Percentiles rank a stretch among this genome's conserved stretches.
Evolutionary conservation across 2,888 invertebrate species (phyloP).

Genomic region (Tridacna gigas): DNA sequence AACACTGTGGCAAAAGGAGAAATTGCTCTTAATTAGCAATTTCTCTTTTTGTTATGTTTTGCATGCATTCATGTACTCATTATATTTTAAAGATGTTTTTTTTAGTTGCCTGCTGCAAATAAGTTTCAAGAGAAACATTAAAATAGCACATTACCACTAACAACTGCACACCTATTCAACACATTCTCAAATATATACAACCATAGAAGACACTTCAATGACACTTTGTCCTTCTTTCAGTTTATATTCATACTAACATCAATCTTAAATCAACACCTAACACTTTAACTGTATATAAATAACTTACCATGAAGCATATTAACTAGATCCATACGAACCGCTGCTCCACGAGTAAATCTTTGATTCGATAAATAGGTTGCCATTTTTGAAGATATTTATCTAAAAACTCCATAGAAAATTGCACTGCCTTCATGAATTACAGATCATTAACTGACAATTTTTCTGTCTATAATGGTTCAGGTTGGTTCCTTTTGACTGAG

Average conservation of each 20-base stretch:
- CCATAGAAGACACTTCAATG: too few relatives aligned
- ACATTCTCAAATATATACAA: too few relatives aligned
- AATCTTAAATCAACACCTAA: too few relatives aligned
- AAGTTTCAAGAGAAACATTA: too few relatives aligned
- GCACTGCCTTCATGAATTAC: neutral
- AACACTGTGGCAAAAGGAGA: neutral
- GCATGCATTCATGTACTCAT: too few relatives aligned
- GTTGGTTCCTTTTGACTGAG: constrained; percentile 37
- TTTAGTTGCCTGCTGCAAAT: too few relatives aligned
- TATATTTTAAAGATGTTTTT: too few relatives aligned
- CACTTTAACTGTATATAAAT: neutral
- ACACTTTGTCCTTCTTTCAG: too few relatives aligned
- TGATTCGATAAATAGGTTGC: constrained; percentile 45
- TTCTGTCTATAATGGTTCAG: constrained; percentile 13
- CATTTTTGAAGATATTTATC: constrained; percentile 40
- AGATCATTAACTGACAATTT: constrained; percentile 3
- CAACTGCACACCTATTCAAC: too few relatives aligned
- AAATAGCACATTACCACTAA: too few relatives aligned
- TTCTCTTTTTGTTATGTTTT: neutral
- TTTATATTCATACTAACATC: too few relatives aligned
- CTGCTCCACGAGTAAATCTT: constrained; percentile 41
- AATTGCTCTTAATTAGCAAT: neutral
- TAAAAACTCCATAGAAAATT: neutral
- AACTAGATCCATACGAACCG: constrained; percentile 55
- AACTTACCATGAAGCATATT: constrained; percentile 47